Percentiles rank a stretch among this genome's conserved stretches.
Conservation (phyloP, 2,113 vertebrate species). For the Eurystomus gularis region DNA sequence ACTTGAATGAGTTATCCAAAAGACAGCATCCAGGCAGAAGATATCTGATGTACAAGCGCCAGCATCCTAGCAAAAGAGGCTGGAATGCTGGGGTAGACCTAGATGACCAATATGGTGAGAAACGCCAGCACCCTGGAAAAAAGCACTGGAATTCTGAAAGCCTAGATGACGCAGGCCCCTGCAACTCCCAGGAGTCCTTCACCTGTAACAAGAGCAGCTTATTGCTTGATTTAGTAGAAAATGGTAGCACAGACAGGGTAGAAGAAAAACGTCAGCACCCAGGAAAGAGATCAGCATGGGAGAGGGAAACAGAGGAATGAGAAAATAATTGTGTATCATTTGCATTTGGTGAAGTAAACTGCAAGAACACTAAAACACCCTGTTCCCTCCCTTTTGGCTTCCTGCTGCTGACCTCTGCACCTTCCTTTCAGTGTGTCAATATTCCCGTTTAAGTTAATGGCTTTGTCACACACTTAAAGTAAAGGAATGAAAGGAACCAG, state of each 20-base stretch:
- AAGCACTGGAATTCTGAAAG: slow-evolving; percentile 72
- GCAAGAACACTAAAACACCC: not conserved
- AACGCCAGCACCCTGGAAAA: slow-evolving; percentile 87
- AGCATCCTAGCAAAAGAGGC: slow-evolving; percentile 78
- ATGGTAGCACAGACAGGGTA: slow-evolving; percentile 68
- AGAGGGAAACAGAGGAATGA: slow-evolving; percentile 77
- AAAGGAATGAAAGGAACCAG: not conserved
- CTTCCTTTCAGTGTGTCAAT: not conserved
- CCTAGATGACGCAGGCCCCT: slow-evolving; percentile 73
- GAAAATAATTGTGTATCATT: not conserved
- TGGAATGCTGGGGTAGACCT: slow-evolving; percentile 63
- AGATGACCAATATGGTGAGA: slow-evolving; percentile 69
- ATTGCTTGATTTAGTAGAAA: slow-evolving; percentile 81
- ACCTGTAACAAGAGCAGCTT: slow-evolving; percentile 78
- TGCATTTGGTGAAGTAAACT: not conserved
- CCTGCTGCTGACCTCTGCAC: slow-evolving; percentile 11
- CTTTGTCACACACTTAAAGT: not conserved
- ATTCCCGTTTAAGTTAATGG: not conserved
- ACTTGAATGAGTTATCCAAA: slow-evolving; percentile 76
- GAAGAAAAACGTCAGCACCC: slow-evolving; percentile 89
- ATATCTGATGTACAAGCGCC: slow-evolving; percentile 73
- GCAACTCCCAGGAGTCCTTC: slow-evolving; percentile 72
- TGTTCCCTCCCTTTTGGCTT: not conserved
- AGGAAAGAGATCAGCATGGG: slow-evolving; percentile 77
- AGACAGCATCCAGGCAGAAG: slow-evolving; percentile 85